Base-by-base conservation (phyloP, 2,888 invertebrate genomes). In the Epistrophella euchroma region DNA sequence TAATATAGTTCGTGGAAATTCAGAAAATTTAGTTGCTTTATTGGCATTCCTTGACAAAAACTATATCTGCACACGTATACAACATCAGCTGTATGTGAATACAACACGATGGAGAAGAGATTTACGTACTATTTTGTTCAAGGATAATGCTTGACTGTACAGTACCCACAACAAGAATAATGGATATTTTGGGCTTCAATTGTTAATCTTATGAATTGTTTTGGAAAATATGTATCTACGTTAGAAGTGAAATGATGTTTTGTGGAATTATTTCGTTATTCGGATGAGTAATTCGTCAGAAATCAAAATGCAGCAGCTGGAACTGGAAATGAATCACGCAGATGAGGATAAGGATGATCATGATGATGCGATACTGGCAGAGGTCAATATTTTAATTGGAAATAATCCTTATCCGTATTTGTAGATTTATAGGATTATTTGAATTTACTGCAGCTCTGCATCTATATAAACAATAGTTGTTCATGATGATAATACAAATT, bases 21-120 rank as follows among this genome's bases (percentile, higher is more conserved):
- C n/a, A 4, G 32, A 35, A 19, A 47, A 66, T 66, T 47, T 13
- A 60, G 68, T 78, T 75, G 76, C 52, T 81, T 76, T 76, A 81
- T 81, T 81, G 80, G 25, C 75, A 76, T 81, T 75, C 62, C 17
- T 45, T 15, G 37, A 13, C 40, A 62, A 52, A 62, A 71, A 43
- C 60, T 37, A 3, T 13, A 47, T 50, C 50, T 43, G n/a, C n/a
- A 47, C n/a, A 19, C 25, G 7, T 62, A 6, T 17, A 62, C 13
- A 37, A 37, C 3, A n/a, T 1, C 4, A 13, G 10, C 10, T 35
- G n/a, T n/a, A 17, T 17, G 13, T 6, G 19, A 11, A 1, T 35
- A 37, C 15, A 40, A 40, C 4, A n/a, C 22, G 22, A n/a, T 45
- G 62, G 22, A 43, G 43, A 43, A 28, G 43, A 25, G 43, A 64